phyloP scores from a whole-genome alignment of 2,888 invertebrate species.

The Deroplatys truncata region DNA sequence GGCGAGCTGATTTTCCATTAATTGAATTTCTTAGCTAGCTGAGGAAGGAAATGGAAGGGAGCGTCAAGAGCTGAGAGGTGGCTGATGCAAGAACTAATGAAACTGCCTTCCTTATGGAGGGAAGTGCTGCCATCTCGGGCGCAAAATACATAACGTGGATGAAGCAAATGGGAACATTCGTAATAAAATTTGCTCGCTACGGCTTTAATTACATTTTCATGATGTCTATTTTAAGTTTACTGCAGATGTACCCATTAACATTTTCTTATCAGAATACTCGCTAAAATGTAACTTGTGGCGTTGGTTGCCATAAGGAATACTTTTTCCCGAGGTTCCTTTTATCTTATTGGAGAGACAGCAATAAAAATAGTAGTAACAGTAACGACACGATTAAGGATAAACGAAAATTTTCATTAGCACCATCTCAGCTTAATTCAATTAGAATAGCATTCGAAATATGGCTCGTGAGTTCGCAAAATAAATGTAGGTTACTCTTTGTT shows the following conservation, averaged over 20 bases:
- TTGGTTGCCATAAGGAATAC: neutral
- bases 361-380: no score
- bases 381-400: no score
- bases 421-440: no score
- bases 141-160: neutral
- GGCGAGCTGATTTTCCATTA: conserved; percentile 9
- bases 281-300: neutral
- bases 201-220: neutral
- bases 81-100: neutral
- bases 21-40: conserved; percentile 7
- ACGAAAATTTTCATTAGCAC: no score
- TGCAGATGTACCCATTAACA: neutral
- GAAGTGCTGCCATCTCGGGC: neutral
- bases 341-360: no score
- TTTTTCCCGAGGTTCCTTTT: no score
- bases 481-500: no score
- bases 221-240: neutral
- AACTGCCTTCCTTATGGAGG: neutral
- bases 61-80: neutral
- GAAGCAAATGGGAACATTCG: neutral
- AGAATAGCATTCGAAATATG: no score
- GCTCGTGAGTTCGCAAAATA: no score
- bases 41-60: neutral
- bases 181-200: neutral
- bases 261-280: neutral